phyloP scores from a whole-genome alignment of 2,113 vertebrate genomes.

The Onychostoma macrolepis region DNA sequence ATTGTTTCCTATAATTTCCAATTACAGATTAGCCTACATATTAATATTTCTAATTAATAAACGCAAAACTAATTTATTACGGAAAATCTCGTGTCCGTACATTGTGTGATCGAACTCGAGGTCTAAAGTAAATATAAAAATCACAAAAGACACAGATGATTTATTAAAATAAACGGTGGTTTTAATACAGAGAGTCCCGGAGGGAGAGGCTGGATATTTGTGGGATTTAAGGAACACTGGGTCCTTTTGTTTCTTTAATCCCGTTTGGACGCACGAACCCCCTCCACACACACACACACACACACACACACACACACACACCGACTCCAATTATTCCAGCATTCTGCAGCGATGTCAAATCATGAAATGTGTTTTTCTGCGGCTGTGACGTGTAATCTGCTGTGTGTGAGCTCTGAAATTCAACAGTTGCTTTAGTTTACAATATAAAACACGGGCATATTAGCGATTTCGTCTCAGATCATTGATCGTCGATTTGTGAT shows the following conservation, averaged over 20 bases:
- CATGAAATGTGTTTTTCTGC: constrained; percentile 45
- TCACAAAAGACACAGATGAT: constrained; percentile 39
- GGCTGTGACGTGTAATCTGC: not conserved
- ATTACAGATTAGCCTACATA: not conserved
- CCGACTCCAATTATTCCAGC: constrained; percentile 61
- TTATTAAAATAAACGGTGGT: not conserved
- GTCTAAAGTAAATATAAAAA: not conserved
- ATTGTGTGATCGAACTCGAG: not conserved
- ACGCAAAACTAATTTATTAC: not conserved
- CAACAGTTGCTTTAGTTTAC: not conserved
- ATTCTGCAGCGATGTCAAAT: constrained; percentile 48
- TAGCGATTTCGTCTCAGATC: too few species aligned
- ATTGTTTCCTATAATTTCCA: too few species aligned
- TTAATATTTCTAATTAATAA: not conserved
- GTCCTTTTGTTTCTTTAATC: constrained; percentile 78
- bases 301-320: not conserved
- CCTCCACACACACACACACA: not conserved
- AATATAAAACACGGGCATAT: not conserved
- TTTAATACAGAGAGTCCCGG: constrained; percentile 42
- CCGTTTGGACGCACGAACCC: constrained; percentile 53
- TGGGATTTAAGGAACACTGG: constrained; percentile 77
- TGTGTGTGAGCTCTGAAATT: not conserved
- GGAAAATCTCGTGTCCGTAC: not conserved
- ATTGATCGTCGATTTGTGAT: not conserved
- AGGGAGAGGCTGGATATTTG: constrained; percentile 68